Evolutionary conservation across 2,113 vertebrate species (phyloP).

Genomic region (Sphyrna mokarran): DNA sequence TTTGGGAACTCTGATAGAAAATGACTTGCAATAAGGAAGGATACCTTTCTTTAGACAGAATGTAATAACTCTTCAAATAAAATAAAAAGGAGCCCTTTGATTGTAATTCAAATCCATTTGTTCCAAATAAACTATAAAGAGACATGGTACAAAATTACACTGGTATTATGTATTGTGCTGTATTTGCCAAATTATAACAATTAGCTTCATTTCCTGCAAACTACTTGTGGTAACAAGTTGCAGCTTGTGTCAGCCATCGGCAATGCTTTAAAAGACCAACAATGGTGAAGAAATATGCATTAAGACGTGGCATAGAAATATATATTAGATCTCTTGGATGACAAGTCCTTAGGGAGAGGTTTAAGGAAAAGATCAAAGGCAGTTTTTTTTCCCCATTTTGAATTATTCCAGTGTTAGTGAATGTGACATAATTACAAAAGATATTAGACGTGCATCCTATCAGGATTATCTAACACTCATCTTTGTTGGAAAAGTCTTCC

Average conservation of each 20-base stretch:
- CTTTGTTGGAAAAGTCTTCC: constrained; percentile 76
- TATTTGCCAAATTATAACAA: constrained; percentile 3
- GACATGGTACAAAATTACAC: background rate
- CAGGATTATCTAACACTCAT: constrained; percentile 80
- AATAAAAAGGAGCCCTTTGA: background rate
- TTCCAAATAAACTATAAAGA: background rate
- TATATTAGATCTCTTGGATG: constrained; percentile 76
- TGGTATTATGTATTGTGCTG: background rate
- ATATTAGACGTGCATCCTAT: constrained; percentile 77
- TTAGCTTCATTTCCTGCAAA: constrained; percentile 29
- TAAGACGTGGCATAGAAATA: constrained; percentile 73
- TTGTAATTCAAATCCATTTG: constrained; percentile 1
- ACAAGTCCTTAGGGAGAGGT: constrained; percentile 71
- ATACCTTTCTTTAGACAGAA: background rate
- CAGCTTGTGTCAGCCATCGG: constrained; percentile 53
- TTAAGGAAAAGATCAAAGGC: constrained; percentile 80
- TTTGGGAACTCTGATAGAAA: background rate
- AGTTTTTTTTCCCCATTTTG: constrained; percentile 62
- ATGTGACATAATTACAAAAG: constrained; percentile 85
- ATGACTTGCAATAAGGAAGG: background rate
- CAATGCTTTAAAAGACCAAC: constrained; percentile 55
- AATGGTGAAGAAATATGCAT: constrained; percentile 62
- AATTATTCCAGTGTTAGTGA: constrained; percentile 82
- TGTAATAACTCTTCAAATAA: constrained; percentile 5
- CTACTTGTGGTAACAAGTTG: constrained; percentile 48